A percentile compares a stretch with the other conserved stretches of the same genome.
Conservation (phyloP, 1,140 invertebrate species). For the Stenopsyche tienmushanensis region DNA sequence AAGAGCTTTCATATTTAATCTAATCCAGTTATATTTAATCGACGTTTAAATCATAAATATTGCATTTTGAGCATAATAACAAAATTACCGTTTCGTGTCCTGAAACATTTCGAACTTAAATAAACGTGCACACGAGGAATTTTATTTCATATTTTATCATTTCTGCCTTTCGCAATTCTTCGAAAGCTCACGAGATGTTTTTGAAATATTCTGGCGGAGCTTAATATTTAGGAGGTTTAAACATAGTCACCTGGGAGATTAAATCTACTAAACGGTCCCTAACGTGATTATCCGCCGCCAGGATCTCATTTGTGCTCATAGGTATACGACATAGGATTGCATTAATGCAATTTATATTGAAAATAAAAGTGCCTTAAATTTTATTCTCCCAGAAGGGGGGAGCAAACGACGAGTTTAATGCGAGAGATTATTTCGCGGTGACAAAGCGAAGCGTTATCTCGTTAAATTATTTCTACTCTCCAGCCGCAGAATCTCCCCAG, state of each 20-base stretch:
- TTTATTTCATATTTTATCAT: not conserved
- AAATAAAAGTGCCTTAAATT: not conserved
- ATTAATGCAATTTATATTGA: not conserved
- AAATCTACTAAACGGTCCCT: constrained; percentile 23
- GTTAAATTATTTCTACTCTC: not conserved
- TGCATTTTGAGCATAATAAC: too few relatives aligned
- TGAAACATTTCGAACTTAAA: too few relatives aligned
- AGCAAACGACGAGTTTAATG: not conserved
- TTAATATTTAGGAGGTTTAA: constrained; percentile 22
- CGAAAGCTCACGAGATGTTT: constrained; percentile 5
- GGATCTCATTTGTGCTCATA: too few relatives aligned
- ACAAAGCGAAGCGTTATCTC: not conserved
- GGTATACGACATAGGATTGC: not conserved
- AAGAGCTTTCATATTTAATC: too few relatives aligned
- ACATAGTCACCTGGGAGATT: constrained; percentile 15
- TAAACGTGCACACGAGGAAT: too few relatives aligned
- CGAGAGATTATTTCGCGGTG: not conserved
- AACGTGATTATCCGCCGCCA: constrained; percentile 16
- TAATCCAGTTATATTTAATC: too few relatives aligned
- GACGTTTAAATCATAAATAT: too few relatives aligned
- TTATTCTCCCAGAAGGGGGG: not conserved
- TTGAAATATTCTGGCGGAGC: constrained; percentile 16
- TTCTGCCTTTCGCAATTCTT: not conserved
- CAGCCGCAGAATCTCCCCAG: too few relatives aligned
- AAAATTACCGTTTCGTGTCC: too few relatives aligned